Conservation (phyloP, 2,113 vertebrate genomes). For the Percopsis transmontana region DNA sequence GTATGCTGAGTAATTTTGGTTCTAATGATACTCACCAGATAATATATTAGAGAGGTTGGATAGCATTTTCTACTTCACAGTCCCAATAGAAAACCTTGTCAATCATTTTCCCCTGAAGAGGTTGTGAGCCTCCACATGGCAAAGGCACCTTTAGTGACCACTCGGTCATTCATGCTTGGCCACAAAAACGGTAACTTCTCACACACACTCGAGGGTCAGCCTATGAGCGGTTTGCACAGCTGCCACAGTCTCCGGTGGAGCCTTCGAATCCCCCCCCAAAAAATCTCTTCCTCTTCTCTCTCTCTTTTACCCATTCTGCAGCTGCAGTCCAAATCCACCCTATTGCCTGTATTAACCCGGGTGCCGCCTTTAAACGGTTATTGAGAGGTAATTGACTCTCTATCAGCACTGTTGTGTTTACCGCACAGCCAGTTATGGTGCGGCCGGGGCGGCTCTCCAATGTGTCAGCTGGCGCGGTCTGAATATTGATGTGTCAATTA, state of each 20-base stretch:
- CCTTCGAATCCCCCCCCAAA: constrained; percentile 40
- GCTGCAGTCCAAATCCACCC: constrained; percentile 36
- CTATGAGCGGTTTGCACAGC: constrained; percentile 54
- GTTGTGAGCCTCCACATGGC: constrained; percentile 19
- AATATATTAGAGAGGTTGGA: no score
- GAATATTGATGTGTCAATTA: neutral
- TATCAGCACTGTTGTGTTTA: constrained; percentile 1
- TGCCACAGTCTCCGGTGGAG: constrained; percentile 44
- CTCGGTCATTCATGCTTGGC: constrained; percentile 39
- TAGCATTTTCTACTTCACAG: no score
- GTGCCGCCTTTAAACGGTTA: constrained; percentile 20
- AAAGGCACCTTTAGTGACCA: constrained; percentile 61
- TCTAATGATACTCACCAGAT: no score
- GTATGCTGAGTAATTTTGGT: constrained; percentile 3
- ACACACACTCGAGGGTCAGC: constrained; percentile 34
- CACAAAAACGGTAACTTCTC: constrained; percentile 32
- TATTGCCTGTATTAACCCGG: constrained; percentile 16
- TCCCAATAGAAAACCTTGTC: no score
- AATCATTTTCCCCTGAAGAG: no score
- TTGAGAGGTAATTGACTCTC: constrained; percentile 23
- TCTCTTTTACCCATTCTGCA: constrained; percentile 24
- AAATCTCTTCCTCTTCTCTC: constrained; percentile 33
- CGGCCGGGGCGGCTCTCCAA: no score
- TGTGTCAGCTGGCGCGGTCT: neutral
- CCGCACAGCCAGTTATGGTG: neutral